phyloP scores from a whole-genome alignment of 2,113 vertebrate genomes.

The Callipepla californica region DNA sequence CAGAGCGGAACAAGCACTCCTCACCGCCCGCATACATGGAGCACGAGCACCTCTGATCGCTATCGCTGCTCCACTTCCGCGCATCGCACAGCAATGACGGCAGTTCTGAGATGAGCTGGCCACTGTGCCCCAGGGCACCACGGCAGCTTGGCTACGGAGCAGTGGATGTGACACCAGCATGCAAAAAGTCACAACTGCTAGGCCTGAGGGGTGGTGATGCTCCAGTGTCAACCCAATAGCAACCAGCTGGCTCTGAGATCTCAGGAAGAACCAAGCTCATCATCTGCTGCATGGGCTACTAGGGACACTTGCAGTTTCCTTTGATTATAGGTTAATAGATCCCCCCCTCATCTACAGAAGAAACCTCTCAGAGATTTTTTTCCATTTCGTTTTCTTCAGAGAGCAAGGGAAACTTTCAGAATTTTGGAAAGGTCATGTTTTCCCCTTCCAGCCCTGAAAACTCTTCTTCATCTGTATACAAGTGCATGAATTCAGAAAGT shows the following conservation, averaged over 20 bases:
- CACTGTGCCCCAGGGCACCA: accelerated
- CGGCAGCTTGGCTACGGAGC: not conserved
- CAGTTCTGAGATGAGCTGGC: conserved; percentile 62
- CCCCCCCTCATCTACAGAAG: not conserved
- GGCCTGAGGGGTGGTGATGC: not conserved
- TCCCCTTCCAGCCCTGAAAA: conserved; percentile 27
- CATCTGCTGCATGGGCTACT: not conserved
- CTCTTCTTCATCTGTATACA: not conserved
- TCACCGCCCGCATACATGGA: not conserved
- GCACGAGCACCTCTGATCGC: conserved; percentile 4
- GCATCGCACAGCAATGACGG: not conserved
- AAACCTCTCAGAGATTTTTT: not conserved
- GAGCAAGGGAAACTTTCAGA: not conserved
- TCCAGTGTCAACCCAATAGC: not conserved
- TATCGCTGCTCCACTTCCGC: not conserved
- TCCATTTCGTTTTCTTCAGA: not conserved
- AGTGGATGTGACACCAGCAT: not conserved
- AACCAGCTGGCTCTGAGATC: not conserved
- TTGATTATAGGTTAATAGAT: not conserved
- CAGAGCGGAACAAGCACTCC: not conserved
- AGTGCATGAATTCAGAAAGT: conserved; percentile 1
- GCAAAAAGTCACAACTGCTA: not conserved
- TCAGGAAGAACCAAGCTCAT: not conserved
- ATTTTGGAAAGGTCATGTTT: conserved; percentile 37
- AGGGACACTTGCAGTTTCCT: not conserved